A percentile compares a stretch with the other conserved stretches of the same genome.
phyloP scores from a whole-genome alignment of 2,797 vertebrate genomes.

The Synanceia verrucosa region DNA sequence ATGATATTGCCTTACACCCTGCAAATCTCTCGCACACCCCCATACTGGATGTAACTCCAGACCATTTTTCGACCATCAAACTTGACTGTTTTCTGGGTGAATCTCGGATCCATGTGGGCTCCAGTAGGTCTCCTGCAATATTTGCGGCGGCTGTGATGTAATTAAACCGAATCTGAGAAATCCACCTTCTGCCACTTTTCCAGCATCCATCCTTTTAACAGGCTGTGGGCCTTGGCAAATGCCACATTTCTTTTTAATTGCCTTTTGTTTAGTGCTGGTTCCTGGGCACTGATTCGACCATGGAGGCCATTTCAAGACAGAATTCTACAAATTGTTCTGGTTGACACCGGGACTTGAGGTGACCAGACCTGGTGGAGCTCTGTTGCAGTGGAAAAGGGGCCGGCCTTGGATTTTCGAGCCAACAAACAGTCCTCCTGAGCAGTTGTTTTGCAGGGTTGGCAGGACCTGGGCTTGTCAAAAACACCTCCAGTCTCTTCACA shows the following conservation, averaged over 20 bases:
- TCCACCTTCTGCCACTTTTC: neutral
- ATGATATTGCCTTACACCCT: neutral
- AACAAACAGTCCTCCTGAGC: no score
- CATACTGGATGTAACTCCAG: no score
- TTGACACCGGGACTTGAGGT: neutral
- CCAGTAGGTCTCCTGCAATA: neutral
- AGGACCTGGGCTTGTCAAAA: no score
- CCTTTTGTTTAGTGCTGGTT: neutral
- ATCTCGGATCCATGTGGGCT: neutral
- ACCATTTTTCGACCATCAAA: neutral
- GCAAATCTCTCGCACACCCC: no score
- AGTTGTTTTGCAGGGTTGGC: no score
- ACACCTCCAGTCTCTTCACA: no score
- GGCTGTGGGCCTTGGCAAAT: constrained; percentile 1
- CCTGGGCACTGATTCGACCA: constrained; percentile 1
- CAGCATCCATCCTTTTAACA: neutral
- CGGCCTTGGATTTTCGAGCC: no score
- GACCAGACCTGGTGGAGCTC: neutral
- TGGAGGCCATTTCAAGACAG: neutral
- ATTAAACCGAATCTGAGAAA: neutral
- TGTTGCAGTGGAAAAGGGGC: neutral
- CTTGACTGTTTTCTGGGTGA: constrained; percentile 11
- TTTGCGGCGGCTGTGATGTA: neutral
- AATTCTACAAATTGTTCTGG: neutral
- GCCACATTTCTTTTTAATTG: neutral